These are phyloP conservation scores for Eublepharis macularius DNA, from an alignment of 2,113 vertebrate genomes.

Conservation along the genomic window DNA sequence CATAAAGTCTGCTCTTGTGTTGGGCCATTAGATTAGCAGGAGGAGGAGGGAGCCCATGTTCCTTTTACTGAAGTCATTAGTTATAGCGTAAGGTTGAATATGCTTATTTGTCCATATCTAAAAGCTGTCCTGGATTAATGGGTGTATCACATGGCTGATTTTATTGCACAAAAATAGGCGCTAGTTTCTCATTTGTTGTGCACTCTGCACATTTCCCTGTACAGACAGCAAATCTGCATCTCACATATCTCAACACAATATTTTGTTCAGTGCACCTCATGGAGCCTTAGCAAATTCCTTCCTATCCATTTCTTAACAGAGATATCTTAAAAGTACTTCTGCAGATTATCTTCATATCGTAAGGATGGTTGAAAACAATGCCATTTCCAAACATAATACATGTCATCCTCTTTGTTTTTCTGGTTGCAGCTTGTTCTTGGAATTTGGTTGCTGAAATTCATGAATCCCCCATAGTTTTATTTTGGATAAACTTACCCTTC, in stretches of 20 bases:
- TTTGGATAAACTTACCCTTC: neutral
- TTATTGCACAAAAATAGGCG: neutral
- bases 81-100: neutral
- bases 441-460: neutral
- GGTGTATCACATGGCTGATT: neutral
- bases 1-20: constrained; percentile 52
- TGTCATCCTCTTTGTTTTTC: neutral
- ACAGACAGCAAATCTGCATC: neutral
- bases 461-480: neutral
- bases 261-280: neutral
- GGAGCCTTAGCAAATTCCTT: neutral
- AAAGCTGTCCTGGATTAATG: neutral
- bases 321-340: neutral
- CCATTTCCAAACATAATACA: neutral
- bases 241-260: too few relatives aligned
- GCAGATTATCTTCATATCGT: neutral
- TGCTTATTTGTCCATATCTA: constrained; percentile 23
- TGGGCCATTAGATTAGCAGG: constrained; percentile 26
- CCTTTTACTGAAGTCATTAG: constrained; percentile 31
- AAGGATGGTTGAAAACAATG: neutral
- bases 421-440: neutral
- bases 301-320: neutral
- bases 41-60: neutral
- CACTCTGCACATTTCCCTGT: neutral
- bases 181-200: neutral